Evolutionary conservation across 2,113 vertebrate species (phyloP).

Genomic region (Leptobrachium ailaonicum): DNA sequence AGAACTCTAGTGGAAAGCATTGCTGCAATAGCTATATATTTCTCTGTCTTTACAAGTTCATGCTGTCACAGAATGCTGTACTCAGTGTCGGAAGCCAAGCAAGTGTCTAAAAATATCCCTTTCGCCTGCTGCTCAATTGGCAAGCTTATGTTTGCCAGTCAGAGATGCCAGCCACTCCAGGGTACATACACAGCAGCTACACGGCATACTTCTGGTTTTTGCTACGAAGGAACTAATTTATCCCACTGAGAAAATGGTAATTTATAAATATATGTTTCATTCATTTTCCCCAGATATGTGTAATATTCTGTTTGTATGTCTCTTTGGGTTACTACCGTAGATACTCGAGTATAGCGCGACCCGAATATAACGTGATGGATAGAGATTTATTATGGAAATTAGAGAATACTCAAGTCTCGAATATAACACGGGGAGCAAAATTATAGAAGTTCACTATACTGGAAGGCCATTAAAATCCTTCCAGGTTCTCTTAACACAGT

Average conservation of each 20-base stretch:
- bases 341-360: too few relatives aligned
- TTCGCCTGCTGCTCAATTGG: slow-evolving; percentile 38
- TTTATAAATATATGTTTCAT: not conserved
- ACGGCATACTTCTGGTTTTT: slow-evolving; percentile 4
- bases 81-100: slow-evolving; percentile 33
- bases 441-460: too few relatives aligned
- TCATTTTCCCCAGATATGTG: not conserved
- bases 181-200: slow-evolving; percentile 22
- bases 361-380: too few relatives aligned
- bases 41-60: slow-evolving; percentile 46
- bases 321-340: too few relatives aligned
- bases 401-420: too few relatives aligned
- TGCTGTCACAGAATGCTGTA: slow-evolving; percentile 24
- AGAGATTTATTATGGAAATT: too few relatives aligned
- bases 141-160: slow-evolving; percentile 38
- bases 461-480: too few relatives aligned
- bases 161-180: slow-evolving; percentile 33
- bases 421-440: too few relatives aligned
- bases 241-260: not conserved
- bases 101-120: slow-evolving; percentile 43
- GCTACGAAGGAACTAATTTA: slow-evolving; percentile 32
- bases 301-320: not conserved
- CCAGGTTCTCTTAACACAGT: too few relatives aligned
- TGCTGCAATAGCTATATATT: slow-evolving; percentile 21
- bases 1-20: slow-evolving; percentile 6